A percentile compares a stretch with the other conserved stretches of the same genome.
phyloP scores from a whole-genome alignment of 2,113 vertebrate genomes.

The Marmota flaviventris region DNA sequence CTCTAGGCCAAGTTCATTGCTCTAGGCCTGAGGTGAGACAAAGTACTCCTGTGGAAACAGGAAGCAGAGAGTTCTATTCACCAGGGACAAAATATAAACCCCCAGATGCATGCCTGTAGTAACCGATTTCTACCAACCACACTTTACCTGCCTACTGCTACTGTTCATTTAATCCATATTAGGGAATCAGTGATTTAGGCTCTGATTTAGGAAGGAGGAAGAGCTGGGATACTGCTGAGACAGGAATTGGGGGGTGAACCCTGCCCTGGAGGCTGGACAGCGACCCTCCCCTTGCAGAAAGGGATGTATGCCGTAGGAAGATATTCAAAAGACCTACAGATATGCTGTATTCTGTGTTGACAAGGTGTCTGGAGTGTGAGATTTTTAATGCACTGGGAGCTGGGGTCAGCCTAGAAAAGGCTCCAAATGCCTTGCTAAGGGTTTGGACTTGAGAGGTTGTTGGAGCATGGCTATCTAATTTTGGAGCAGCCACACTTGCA shows the following conservation, averaged over 20 bases:
- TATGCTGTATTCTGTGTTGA: background rate
- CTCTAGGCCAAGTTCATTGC: no score
- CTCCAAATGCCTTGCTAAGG: background rate
- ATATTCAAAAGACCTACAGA: background rate
- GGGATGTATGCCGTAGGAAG: background rate
- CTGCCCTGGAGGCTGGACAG: fast-evolving
- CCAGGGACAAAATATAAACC: no score
- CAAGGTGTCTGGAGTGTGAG: background rate
- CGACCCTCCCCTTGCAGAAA: background rate
- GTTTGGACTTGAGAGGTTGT: background rate
- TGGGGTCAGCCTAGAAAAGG: background rate
- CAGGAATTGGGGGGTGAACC: background rate
- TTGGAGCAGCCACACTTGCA: background rate
- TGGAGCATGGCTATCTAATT: background rate
- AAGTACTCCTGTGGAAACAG: no score
- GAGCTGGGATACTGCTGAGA: no score
- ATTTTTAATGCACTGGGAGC: background rate
- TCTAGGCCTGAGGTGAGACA: no score
- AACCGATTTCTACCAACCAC: no score
- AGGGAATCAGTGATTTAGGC: no score
- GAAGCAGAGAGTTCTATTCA: no score
- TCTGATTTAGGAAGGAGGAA: background rate
- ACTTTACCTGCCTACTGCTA: no score
- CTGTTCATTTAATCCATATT: no score
- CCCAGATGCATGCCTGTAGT: no score